phyloP scores from a whole-genome alignment of 2,797 vertebrate species.

The Hafferia zeledoni region DNA sequence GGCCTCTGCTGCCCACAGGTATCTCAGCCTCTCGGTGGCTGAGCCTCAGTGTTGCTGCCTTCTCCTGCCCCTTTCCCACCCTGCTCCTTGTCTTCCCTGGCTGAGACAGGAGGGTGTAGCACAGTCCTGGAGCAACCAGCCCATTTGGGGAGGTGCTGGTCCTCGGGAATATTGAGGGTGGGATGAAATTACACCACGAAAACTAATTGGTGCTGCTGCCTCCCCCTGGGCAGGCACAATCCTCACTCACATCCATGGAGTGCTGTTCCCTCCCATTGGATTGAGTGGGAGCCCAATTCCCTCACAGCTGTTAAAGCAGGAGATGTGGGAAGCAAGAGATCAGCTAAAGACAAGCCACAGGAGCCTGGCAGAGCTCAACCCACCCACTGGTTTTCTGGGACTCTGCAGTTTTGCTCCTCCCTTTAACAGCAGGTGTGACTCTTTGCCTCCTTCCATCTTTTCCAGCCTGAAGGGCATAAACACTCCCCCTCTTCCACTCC shows the following conservation, averaged over 20 bases:
- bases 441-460: not conserved
- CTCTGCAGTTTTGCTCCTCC: not conserved
- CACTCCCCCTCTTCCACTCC: not conserved
- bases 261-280: not conserved
- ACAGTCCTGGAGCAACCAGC: not conserved
- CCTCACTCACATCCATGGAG: not conserved
- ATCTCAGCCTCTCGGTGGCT: not conserved
- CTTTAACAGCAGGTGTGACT: not conserved
- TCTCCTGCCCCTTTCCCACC: not conserved
- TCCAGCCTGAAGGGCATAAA: not conserved
- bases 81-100: accelerated
- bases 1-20: not conserved
- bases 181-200: not conserved
- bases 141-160: not conserved
- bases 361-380: not conserved
- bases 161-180: not conserved
- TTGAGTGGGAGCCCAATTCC: not conserved
- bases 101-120: not conserved
- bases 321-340: not conserved
- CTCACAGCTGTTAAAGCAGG: not conserved
- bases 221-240: not conserved
- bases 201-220: not conserved
- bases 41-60: not conserved
- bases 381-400: not conserved
- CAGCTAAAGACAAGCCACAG: not conserved